Percentiles rank a stretch among this genome's conserved stretches.
phyloP scores from a whole-genome alignment of 2,113 vertebrate species.

The Siniperca knerii region DNA sequence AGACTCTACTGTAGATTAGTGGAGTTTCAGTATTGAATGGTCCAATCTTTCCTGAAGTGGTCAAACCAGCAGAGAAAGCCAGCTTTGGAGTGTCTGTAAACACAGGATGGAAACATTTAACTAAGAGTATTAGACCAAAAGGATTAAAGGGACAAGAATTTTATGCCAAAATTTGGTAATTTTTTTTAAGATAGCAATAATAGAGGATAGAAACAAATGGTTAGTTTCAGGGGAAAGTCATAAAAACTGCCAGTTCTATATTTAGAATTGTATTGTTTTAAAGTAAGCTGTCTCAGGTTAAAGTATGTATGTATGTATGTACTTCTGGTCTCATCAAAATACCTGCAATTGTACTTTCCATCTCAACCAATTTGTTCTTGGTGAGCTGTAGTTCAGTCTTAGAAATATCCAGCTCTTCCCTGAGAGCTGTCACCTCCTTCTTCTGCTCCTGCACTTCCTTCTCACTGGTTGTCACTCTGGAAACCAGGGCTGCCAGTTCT shows the following conservation, averaged over 20 bases:
- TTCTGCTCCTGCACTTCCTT: background rate
- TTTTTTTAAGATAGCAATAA: background rate
- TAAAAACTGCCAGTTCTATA: background rate
- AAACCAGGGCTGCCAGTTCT: conserved; percentile 31
- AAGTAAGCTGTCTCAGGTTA: background rate
- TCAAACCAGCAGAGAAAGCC: conserved; percentile 18
- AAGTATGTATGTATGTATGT: background rate
- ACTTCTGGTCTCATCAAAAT: conserved; percentile 9
- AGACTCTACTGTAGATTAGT: conserved; percentile 20
- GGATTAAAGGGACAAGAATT: background rate
- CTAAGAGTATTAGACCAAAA: background rate
- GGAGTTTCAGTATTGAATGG: conserved; percentile 1
- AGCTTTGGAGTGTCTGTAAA: background rate
- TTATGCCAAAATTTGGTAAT: background rate
- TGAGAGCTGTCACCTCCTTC: conserved; percentile 24
- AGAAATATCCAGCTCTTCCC: conserved; percentile 20
- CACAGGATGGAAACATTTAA: background rate
- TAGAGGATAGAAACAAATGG: background rate
- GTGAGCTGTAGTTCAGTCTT: conserved; percentile 31
- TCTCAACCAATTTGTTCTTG: conserved; percentile 27
- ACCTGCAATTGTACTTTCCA: background rate
- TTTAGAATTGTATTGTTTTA: background rate
- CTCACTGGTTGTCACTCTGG: conserved; percentile 33
- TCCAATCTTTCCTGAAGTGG: conserved; percentile 7
- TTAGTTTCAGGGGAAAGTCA: background rate